Conservation (phyloP, 2,888 invertebrate genomes). For the Erebia palarica region DNA sequence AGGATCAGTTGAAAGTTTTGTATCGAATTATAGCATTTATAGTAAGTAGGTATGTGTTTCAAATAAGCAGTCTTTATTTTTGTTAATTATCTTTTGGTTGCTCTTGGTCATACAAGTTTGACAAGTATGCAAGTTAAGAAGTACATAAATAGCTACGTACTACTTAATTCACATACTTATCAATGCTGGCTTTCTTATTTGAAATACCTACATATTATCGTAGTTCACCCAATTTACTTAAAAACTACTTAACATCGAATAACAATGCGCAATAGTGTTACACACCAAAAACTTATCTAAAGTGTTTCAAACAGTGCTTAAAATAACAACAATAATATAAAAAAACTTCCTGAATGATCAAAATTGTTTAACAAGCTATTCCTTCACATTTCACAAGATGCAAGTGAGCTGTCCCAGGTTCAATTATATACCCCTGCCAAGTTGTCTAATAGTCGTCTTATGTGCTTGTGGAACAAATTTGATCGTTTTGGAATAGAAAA, state of each 20-base stretch:
- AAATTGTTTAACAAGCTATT: background rate
- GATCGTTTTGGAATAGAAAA: slow-evolving; percentile 3
- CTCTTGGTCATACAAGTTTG: background rate
- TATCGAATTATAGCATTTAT: slow-evolving; percentile 1
- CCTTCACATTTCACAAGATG: no score
- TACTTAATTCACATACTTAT: no score
- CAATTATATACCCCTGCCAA: background rate
- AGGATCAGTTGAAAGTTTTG: background rate
- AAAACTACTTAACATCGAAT: slow-evolving; percentile 23
- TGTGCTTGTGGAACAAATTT: background rate
- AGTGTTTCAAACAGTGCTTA: slow-evolving; percentile 49
- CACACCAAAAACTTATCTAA: slow-evolving; percentile 43
- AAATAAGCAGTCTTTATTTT: background rate
- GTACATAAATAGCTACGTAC: background rate
- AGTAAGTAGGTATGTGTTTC: background rate
- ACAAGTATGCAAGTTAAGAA: background rate
- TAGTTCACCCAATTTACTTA: slow-evolving; percentile 4
- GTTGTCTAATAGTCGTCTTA: background rate
- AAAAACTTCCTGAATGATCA: slow-evolving; percentile 11
- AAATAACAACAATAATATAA: slow-evolving; percentile 35
- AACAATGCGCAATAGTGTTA: slow-evolving; percentile 47
- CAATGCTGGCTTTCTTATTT: background rate
- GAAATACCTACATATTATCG: background rate
- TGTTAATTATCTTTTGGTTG: background rate
- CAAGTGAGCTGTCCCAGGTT: no score